Evolutionary conservation across 2,888 invertebrate species (phyloP), one percentile per base, ranked within the genome.

Genomic region (Eupithecia vulgata): DNA sequence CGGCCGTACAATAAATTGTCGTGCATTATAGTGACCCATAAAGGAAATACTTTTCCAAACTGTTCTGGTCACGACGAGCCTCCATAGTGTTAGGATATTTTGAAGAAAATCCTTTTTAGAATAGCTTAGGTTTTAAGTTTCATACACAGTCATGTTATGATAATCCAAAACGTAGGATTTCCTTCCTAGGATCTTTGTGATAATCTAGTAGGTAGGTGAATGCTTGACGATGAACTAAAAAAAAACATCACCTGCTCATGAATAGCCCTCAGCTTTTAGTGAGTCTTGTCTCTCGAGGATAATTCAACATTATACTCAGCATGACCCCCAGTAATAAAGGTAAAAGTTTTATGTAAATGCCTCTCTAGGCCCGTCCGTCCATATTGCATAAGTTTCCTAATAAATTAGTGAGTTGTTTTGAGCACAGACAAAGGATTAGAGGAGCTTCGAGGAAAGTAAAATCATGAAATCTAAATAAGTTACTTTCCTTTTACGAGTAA

Each of bases 271-370:
- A 52, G 77, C 77, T 78, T 80, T 80, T 77, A 76, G 73, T 69
- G 67, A 74, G 70, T 72, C 61, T 64, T 66, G 67, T 78, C 78
- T 77, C 76, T 42, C 0, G 79, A 74, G 76, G 66, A 74, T 76
- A 72, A 76, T 79, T 78, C 74, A 72, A 67, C 69, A 76, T 76
- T 74, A 74, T 74, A 64, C 67, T 75, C 70, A 72, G 67, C 73
- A 73, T 76, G 70, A 76, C 71, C 78, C 75, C 64, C 70, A 73
- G 76, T 77, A 73, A 79, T 83, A 82, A 83, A 82, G 83, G 83
- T 84, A 81, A 86, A 87, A 87, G 83, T 85, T 87, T 85, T 83
- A 85, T 86, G 84, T 84, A 85, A 85, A 85, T 84, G 79, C 79
- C 74, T 72, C 80, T 75, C 79, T 78, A 66, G 68, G 68, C 78